These are phyloP conservation scores for Microctenopoma steveboyesi DNA, from an alignment of 2,797 vertebrate species.

Conservation along the genomic window DNA sequence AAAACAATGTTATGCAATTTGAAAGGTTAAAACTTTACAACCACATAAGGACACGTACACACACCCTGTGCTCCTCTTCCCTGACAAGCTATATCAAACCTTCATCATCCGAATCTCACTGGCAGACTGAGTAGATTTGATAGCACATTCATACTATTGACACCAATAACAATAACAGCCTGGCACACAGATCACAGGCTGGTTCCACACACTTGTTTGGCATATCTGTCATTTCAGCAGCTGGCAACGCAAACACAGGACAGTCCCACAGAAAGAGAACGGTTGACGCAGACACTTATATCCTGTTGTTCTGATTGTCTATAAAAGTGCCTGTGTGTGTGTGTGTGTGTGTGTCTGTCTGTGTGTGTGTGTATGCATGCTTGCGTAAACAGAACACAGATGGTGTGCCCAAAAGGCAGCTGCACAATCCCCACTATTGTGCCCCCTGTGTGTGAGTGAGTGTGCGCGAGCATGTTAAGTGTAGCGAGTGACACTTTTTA, in stretches of 20 bases:
- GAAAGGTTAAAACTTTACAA: no score
- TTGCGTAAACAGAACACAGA: slow-evolving; percentile 70
- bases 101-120: slow-evolving; percentile 16
- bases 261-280: slow-evolving; percentile 45
- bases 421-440: slow-evolving; percentile 75
- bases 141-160: slow-evolving; percentile 24
- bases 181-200: slow-evolving; percentile 49
- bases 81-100: not conserved
- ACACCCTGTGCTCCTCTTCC: not conserved
- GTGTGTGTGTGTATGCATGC: slow-evolving; percentile 19
- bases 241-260: slow-evolving; percentile 58
- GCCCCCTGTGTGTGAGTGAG: slow-evolving; percentile 43
- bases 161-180: slow-evolving; percentile 53
- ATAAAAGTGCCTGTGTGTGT: slow-evolving; percentile 9
- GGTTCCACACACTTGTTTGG: slow-evolving; percentile 45
- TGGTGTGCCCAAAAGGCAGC: slow-evolving; percentile 70
- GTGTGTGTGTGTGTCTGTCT: slow-evolving; percentile 16
- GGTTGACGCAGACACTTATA: slow-evolving; percentile 64
- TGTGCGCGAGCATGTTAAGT: slow-evolving; percentile 47
- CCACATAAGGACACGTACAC: not conserved
- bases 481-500: slow-evolving; percentile 64
- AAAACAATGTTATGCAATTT: no score
- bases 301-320: slow-evolving; percentile 63
- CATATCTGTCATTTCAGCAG: slow-evolving; percentile 67
- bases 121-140: slow-evolving; percentile 6